These are phyloP conservation scores for Stenotaenia linearis DNA, from an alignment of 2,888 invertebrate species.

Conservation along the genomic window DNA sequence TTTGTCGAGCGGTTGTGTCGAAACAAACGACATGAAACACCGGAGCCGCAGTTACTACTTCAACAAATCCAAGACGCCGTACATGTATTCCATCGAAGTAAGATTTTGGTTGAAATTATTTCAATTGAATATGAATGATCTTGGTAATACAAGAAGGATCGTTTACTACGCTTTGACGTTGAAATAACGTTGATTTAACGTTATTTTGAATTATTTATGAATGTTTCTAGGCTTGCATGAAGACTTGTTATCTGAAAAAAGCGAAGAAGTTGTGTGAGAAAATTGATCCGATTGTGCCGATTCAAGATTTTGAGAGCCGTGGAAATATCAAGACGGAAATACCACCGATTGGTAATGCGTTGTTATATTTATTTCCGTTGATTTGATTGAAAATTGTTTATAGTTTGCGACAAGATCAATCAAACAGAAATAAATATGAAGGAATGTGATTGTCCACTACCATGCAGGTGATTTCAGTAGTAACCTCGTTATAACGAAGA, in stretches of 20 bases:
- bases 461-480: neutral
- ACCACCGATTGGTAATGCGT: too few relatives aligned
- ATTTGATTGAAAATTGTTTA: too few relatives aligned
- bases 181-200: too few relatives aligned
- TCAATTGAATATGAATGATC: too few relatives aligned
- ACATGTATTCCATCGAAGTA: neutral
- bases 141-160: too few relatives aligned
- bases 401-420: neutral
- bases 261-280: neutral
- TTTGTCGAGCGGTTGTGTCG: neutral
- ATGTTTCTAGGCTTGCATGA: neutral
- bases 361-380: too few relatives aligned
- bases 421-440: neutral
- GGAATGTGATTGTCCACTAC: neutral
- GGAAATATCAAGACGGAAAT: neutral
- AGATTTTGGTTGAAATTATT: too few relatives aligned
- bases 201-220: neutral
- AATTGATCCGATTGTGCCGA: neutral
- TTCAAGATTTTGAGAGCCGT: neutral
- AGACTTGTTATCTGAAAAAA: neutral
- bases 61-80: neutral
- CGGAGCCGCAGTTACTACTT: neutral
- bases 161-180: too few relatives aligned
- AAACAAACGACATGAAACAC: neutral
- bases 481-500: too few relatives aligned